Conservation (phyloP, 2,888 invertebrate genomes). For the Aphidoletes aphidimyza region DNA sequence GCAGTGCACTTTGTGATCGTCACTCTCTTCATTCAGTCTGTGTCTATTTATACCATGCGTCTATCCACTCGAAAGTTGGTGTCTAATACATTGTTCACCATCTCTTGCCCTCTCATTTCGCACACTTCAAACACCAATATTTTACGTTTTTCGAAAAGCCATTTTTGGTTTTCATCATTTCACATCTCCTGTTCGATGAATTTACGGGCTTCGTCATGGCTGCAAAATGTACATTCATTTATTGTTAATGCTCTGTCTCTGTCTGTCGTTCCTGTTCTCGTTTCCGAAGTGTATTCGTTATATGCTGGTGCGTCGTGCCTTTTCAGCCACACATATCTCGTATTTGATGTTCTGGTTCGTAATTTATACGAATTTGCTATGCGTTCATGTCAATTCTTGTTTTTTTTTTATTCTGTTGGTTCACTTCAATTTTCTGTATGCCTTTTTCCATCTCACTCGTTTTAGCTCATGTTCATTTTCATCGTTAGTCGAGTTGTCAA, state of each 20-base stretch:
- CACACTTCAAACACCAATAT: no score
- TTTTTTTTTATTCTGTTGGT: not conserved
- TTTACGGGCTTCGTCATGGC: not conserved
- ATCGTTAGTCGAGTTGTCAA: not conserved
- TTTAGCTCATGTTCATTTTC: not conserved
- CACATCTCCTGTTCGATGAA: not conserved
- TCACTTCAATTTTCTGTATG: not conserved
- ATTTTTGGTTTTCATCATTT: conserved; percentile 45
- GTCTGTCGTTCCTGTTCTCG: no score
- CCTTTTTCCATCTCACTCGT: not conserved
- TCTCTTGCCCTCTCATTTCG: no score
- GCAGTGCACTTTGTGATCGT: not conserved
- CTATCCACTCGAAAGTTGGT: no score
- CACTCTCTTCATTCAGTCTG: not conserved
- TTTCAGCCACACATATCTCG: not conserved
- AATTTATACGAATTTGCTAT: conserved; percentile 29
- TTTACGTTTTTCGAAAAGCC: no score
- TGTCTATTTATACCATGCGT: no score
- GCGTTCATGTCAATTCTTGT: not conserved
- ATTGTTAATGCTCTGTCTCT: not conserved
- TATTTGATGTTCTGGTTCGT: not conserved
- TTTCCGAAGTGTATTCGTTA: not conserved
- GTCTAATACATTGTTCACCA: no score
- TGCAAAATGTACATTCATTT: conserved; percentile 33
- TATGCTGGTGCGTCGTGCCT: not conserved